These are phyloP conservation scores for Fragum fragum DNA, from an alignment of 2,888 invertebrate genomes.

Conservation along the genomic window DNA sequence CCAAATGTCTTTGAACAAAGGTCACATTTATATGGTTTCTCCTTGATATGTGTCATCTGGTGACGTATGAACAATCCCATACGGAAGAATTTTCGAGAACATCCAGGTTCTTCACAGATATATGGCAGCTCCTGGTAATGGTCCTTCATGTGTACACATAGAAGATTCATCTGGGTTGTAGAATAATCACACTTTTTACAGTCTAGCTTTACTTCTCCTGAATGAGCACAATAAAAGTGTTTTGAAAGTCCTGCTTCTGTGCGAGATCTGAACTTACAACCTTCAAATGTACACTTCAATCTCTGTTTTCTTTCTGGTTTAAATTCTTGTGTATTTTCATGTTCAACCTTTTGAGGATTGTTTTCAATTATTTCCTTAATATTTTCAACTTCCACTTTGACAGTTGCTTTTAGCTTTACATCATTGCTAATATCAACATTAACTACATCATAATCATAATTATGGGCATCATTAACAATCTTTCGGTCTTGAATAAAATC, in stretches of 20 bases:
- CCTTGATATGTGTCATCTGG: conserved; percentile 89
- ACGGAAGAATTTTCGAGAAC: conserved; percentile 87
- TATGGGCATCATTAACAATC: neutral
- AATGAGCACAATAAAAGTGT: conserved; percentile 66
- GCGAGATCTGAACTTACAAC: conserved; percentile 66
- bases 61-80: conserved; percentile 89
- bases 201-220: conserved; percentile 49
- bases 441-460: neutral
- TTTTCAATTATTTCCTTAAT: neutral
- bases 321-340: neutral
- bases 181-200: conserved; percentile 90
- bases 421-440: neutral
- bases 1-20: conserved; percentile 89
- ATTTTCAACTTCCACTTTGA: neutral
- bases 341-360: neutral
- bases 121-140: conserved; percentile 90
- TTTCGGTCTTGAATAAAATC: neutral
- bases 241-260: conserved; percentile 47
- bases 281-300: conserved; percentile 53
- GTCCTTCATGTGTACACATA: conserved; percentile 89
- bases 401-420: neutral
- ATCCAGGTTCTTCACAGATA: conserved; percentile 88
- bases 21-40: conserved; percentile 87
- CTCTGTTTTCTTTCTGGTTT: neutral
- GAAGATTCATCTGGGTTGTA: conserved; percentile 90